Conservation (phyloP, 2,797 vertebrate genomes). For the Rhabdomys pumilio region DNA sequence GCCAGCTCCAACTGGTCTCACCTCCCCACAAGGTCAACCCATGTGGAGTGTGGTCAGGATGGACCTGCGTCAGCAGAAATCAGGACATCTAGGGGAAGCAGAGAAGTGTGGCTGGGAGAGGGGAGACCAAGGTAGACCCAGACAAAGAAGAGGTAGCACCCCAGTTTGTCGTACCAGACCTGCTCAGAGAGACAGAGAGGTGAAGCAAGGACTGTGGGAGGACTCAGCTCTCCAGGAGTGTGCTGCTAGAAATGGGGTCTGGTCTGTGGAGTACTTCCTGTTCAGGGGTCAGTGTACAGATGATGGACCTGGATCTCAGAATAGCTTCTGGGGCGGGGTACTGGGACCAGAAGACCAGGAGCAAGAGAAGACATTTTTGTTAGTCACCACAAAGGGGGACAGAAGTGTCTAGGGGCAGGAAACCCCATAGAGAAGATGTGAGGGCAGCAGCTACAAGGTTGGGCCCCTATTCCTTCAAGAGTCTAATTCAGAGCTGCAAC, state of each 20-base stretch:
- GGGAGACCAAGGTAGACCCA: not conserved
- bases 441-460: accelerated
- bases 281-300: not conserved
- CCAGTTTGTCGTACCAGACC: not conserved
- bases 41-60: not conserved
- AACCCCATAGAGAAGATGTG: not conserved
- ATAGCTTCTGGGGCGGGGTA: not conserved
- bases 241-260: not conserved
- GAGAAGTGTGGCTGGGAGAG: not conserved
- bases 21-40: not conserved
- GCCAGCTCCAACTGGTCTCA: not conserved
- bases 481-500: not conserved
- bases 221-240: not conserved
- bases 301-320: not conserved
- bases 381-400: not conserved
- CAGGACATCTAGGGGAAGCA: not conserved
- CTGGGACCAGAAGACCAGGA: not conserved
- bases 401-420: accelerated
- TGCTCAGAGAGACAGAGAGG: not conserved
- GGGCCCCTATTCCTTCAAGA: not conserved
- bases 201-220: accelerated
- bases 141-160: too few species aligned
- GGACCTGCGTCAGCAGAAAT: too few species aligned
- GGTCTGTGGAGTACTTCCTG: not conserved
- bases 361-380: not conserved